Evolutionary conservation across 1,140 invertebrate genomes (phyloP).

Genomic region (Drosophila pectinifera): DNA sequence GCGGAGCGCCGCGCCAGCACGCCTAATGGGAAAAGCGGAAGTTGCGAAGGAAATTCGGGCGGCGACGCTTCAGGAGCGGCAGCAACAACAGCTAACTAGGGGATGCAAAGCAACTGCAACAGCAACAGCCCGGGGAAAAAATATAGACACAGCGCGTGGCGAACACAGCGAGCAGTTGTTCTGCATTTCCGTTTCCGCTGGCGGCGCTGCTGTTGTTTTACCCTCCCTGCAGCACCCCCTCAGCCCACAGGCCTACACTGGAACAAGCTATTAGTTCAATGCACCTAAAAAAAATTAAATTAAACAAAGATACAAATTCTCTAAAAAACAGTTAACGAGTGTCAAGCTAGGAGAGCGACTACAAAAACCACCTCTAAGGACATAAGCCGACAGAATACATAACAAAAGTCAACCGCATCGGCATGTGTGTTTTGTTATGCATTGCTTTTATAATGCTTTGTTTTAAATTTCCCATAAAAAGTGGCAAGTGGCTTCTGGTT

Average conservation of each 20-base stretch:
- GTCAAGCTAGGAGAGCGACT: too few species aligned
- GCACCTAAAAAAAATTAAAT: neutral
- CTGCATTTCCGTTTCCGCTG: constrained; percentile 80
- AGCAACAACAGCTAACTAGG: constrained; percentile 2
- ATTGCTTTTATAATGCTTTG: too few species aligned
- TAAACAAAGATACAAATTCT: too few species aligned
- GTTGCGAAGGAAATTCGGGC: constrained; percentile 56
- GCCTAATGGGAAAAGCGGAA: constrained; percentile 75
- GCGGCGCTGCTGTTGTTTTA: constrained; percentile 18
- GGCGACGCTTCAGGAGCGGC: constrained; percentile 16
- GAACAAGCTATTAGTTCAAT: neutral
- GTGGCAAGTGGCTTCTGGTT: too few species aligned
- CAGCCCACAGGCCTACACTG: constrained; percentile 16
- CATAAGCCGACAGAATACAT: too few species aligned
- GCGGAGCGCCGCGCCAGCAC: constrained; percentile 46
- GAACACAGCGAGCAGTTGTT: constrained; percentile 65
- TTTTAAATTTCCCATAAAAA: too few species aligned
- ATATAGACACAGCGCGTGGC: constrained; percentile 43
- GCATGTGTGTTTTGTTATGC: too few species aligned
- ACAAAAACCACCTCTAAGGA: too few species aligned
- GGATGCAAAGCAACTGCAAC: constrained; percentile 12
- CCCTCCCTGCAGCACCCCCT: neutral
- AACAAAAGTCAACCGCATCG: too few species aligned
- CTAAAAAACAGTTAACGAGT: too few species aligned
- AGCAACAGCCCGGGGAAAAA: constrained; percentile 46